These are phyloP conservation scores for Tylochromis polylepis DNA, from an alignment of 2,113 vertebrate species.

Conservation along the genomic window DNA sequence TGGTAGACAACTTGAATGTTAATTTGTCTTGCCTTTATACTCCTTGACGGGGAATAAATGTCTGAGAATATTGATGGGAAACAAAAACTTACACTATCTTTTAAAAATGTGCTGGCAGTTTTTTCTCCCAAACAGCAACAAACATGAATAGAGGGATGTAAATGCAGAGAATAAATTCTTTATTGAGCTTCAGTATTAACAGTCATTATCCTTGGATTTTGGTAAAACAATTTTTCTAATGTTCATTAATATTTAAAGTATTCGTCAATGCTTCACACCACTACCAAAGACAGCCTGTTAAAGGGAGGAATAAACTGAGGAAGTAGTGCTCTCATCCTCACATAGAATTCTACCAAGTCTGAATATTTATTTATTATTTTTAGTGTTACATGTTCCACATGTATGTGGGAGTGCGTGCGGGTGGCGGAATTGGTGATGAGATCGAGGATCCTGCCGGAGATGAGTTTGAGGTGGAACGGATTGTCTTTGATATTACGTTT, in stretches of 20 bases:
- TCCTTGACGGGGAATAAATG: neutral
- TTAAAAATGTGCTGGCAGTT: neutral
- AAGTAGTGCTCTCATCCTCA: neutral
- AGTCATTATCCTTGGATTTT: neutral
- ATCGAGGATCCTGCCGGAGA: constrained; percentile 95
- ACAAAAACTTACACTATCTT: neutral
- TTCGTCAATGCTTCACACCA: neutral
- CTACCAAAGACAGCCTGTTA: neutral
- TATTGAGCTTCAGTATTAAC: neutral
- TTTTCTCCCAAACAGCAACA: neutral
- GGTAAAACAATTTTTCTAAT: neutral
- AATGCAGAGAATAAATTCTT: neutral
- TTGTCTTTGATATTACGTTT: constrained; percentile 96
- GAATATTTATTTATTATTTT: neutral
- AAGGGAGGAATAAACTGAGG: neutral
- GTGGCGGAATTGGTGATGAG: constrained; percentile 94
- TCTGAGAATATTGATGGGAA: constrained; percentile 5
- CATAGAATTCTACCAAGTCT: neutral
- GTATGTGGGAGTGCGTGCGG: constrained; percentile 93
- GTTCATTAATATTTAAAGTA: neutral
- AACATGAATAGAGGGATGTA: neutral
- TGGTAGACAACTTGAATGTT: neutral
- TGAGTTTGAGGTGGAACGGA: constrained; percentile 91
- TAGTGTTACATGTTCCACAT: constrained; percentile 99
- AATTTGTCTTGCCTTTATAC: neutral